Evolutionary conservation across 1,140 invertebrate species (phyloP).

Genomic region (Pygmarrhopalites habei): DNA sequence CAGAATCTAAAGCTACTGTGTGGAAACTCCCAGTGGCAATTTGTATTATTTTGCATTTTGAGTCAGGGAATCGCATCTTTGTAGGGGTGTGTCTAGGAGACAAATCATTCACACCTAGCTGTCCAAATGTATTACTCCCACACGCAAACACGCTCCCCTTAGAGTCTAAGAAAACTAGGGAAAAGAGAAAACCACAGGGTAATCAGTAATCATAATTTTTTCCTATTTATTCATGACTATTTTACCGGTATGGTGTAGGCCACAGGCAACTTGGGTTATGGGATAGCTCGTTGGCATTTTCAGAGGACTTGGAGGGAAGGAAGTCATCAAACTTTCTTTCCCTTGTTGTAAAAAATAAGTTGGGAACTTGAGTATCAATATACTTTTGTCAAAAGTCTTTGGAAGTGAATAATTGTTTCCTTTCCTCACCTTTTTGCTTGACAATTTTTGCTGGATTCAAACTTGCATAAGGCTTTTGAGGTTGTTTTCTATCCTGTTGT

Average conservation of each 20-base stretch:
- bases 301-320: slow-evolving; percentile 69
- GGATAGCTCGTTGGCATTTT: slow-evolving; percentile 54
- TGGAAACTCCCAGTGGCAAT: slow-evolving; percentile 93
- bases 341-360: slow-evolving; percentile 7
- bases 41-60: slow-evolving; percentile 52
- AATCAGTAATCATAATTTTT: slow-evolving; percentile 3
- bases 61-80: slow-evolving; percentile 62
- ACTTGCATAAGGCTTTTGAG: slow-evolving; percentile 14
- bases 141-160: slow-evolving; percentile 82
- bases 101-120: slow-evolving; percentile 82
- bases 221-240: slow-evolving; percentile 12
- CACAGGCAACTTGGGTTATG: slow-evolving; percentile 75
- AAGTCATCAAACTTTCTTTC: slow-evolving; percentile 49
- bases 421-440: slow-evolving; percentile 23
- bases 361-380: too few relatives aligned
- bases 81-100: slow-evolving; percentile 64
- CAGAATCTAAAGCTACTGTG: slow-evolving; percentile 77
- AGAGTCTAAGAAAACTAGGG: slow-evolving; percentile 58
- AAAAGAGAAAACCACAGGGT: too few relatives aligned
- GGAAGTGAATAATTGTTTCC: not conserved
- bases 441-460: slow-evolving; percentile 18
- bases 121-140: slow-evolving; percentile 86
- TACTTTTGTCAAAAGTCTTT: too few relatives aligned
- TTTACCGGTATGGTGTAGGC: slow-evolving; percentile 74
- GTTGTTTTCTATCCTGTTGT: slow-evolving; percentile 19